Evolutionary conservation across 2,888 invertebrate genomes (phyloP).

Genomic region (Leptopilina drosophilae): DNA sequence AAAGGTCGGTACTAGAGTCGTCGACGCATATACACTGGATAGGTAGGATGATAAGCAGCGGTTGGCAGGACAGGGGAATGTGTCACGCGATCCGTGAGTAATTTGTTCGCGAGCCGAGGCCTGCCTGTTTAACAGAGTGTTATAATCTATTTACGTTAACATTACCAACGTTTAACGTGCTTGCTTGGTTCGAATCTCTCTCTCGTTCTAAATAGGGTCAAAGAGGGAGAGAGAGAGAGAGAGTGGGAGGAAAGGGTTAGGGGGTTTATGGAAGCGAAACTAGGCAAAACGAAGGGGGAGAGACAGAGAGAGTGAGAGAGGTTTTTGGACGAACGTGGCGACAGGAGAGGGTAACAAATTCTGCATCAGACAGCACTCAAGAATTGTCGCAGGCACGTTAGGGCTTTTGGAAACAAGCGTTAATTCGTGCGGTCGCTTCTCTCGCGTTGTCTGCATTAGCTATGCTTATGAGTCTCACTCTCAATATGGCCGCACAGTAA

Average conservation of each 20-base stretch:
- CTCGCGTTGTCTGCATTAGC: constrained; percentile 58
- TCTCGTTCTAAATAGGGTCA: constrained; percentile 62
- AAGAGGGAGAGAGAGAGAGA: constrained; percentile 62
- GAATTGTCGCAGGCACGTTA: constrained; percentile 77
- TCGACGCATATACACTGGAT: constrained; percentile 65
- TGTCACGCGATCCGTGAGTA: constrained; percentile 77
- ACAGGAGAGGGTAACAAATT: constrained; percentile 59
- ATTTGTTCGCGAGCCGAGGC: constrained; percentile 73
- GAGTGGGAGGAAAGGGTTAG: too few species aligned
- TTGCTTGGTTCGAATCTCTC: constrained; percentile 66
- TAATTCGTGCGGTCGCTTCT: constrained; percentile 73
- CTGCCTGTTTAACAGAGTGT: constrained; percentile 77
- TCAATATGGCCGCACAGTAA: constrained; percentile 38
- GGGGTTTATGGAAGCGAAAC: constrained; percentile 55
- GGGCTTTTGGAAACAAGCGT: constrained; percentile 75
- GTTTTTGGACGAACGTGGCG: constrained; percentile 53
- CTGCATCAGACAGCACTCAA: constrained; percentile 77
- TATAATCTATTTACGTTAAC: constrained; percentile 78
- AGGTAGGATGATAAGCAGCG: constrained; percentile 73
- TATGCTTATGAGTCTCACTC: constrained; percentile 56
- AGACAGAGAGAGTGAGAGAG: too few species aligned
- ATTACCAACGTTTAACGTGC: constrained; percentile 77
- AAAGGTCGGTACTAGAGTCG: constrained; percentile 58
- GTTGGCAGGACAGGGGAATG: constrained; percentile 76
- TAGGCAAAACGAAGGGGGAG: constrained; percentile 44